Percentiles rank a stretch among this genome's conserved stretches.
These are phyloP conservation scores for Bubo bubo DNA, from an alignment of 2,113 vertebrate species.

Conservation along the genomic window DNA sequence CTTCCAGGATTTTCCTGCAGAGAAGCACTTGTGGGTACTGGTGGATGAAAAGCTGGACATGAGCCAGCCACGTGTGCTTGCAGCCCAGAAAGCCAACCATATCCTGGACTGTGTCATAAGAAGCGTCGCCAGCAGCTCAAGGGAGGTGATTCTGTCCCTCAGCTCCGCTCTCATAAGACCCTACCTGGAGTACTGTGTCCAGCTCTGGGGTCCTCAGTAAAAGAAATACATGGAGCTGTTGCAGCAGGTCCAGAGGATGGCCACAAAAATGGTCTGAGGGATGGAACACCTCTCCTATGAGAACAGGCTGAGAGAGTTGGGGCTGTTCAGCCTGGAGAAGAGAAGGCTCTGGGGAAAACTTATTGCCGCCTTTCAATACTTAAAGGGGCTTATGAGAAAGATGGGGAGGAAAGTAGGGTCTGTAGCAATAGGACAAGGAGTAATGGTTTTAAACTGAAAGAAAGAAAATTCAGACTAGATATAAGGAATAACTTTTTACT, in stretches of 20 bases:
- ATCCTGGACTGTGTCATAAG: not conserved
- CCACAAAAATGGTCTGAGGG: not conserved
- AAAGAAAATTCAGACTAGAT: not conserved
- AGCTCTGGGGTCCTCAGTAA: not conserved
- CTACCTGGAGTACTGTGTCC: fast-evolving
- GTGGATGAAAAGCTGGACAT: not conserved
- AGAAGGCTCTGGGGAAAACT: not conserved
- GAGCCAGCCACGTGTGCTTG: fast-evolving
- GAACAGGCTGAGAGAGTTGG: not conserved
- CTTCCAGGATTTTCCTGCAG: not conserved
- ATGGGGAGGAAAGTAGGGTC: not conserved
- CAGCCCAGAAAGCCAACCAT: fast-evolving
- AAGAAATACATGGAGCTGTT: not conserved
- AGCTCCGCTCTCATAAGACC: not conserved
- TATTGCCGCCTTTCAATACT: not conserved
- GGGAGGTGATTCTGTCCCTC: not conserved
- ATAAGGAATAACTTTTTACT: not conserved
- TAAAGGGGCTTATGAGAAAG: not conserved
- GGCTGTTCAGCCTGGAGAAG: not conserved
- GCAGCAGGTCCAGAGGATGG: fast-evolving
- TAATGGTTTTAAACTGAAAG: not conserved
- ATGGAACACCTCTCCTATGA: not conserved
- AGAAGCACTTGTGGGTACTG: not conserved
- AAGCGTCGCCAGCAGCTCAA: fast-evolving
- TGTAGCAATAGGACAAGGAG: fast-evolving